Base-by-base conservation (phyloP, 1,140 invertebrate species). In the Stegodyphus dumicola region DNA sequence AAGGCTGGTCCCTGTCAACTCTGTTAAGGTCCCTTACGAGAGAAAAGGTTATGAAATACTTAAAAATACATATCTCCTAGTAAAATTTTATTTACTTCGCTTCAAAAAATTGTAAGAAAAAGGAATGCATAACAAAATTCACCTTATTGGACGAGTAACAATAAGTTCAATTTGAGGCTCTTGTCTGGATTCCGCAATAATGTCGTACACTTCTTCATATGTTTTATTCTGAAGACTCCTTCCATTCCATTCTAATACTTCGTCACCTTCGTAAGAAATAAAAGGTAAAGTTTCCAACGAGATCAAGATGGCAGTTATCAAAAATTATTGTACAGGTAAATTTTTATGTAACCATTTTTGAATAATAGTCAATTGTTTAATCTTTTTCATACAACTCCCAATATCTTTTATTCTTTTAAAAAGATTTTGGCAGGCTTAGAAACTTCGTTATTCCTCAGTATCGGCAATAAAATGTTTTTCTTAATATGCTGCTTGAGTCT, bases 231-330 rank as follows among this genome's bases (percentile, higher is more conserved):
- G 95, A 66, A 99, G 92, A 52, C 93, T 94, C 88, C 95, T 93
- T 10, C 97, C 97, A 91, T 99, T 99, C 98, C 98, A 99, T 92
- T 99, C 96, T 86, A 99, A 93, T 64, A 99, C 97, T 93, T 99
- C 98, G 91, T 99, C 98, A 89, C 97, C 97, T 98, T 90, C 84
- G 89, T 56, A 54, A 71, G 15, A 60, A 60, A 60, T 10, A 60
- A 1, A 33, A 33, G 33, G 33, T 33, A 33, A 33, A 33, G 33
- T 33, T 33, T 33, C 33, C 33, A 33, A 33, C 33, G 3, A 33
- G 1, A 33, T 33, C 1, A 33, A 33, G 33, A 33, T 33, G 33
- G 33, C 1, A 1, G 33, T 33, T 33, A 1, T 33, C 33, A 33
- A 33, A 33, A 33, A 33, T 33, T 33, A 3, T 33, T 33, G n/a